Conservation (phyloP, 35 echinoderm and acorn worm species). For the Patiria miniata region DNA sequence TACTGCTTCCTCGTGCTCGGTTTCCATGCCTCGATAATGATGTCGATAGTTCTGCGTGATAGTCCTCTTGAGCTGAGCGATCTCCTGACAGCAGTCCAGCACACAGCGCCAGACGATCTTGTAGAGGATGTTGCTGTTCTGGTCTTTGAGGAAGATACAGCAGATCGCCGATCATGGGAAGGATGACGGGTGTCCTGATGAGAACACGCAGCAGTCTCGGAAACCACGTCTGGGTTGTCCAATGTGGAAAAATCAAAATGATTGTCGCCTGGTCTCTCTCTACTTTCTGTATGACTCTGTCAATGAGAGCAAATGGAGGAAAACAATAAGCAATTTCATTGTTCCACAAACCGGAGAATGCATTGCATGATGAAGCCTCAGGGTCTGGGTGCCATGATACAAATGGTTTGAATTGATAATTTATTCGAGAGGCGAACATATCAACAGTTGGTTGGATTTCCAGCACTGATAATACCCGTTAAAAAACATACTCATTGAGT, state of each 20-base stretch:
- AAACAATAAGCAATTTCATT: neutral
- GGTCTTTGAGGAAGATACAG: neutral
- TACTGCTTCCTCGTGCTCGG: slow-evolving; percentile 33
- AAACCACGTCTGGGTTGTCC: slow-evolving; percentile 22
- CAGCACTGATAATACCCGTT: neutral
- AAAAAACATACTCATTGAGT: neutral
- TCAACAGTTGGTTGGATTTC: slow-evolving; percentile 25
- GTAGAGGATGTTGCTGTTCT: neutral
- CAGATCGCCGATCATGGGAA: neutral
- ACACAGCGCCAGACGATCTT: neutral
- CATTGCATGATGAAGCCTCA: neutral
- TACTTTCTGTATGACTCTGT: slow-evolving; percentile 6
- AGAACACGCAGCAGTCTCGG: neutral
- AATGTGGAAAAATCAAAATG: neutral
- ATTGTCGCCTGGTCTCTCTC: neutral
- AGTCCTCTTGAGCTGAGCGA: neutral
- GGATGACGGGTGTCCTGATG: slow-evolving; percentile 3
- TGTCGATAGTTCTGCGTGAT: slow-evolving; percentile 5
- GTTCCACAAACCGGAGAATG: neutral
- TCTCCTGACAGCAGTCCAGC: slow-evolving; percentile 5
- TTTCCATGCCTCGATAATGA: slow-evolving; percentile 11
- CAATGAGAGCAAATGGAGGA: slow-evolving; percentile 41
- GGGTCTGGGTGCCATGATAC: slow-evolving; percentile 31
- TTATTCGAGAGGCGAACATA: slow-evolving; percentile 38
- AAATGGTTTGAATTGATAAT: slow-evolving; percentile 8